Evolutionary conservation across 2,797 vertebrate genomes (phyloP).

Genomic region (Danio kyathit): DNA sequence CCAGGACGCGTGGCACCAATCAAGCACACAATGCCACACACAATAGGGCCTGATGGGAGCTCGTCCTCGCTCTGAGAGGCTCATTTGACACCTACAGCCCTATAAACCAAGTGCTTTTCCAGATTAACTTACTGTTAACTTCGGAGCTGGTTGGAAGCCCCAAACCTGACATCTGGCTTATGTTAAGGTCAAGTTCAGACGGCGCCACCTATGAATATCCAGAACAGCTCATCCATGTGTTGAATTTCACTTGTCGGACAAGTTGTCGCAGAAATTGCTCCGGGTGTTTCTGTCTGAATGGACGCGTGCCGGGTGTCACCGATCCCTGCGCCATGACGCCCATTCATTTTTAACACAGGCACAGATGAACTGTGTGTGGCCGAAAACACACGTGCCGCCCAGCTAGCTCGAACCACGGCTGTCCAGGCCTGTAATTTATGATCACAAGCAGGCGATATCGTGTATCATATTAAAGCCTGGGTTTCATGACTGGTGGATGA

Average conservation of each 20-base stretch:
- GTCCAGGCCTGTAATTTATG: slow-evolving; percentile 29
- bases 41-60: slow-evolving; percentile 65
- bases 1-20: slow-evolving; percentile 81
- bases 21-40: slow-evolving; percentile 74
- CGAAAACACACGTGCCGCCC: slow-evolving; percentile 50
- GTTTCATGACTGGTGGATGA: slow-evolving; percentile 60
- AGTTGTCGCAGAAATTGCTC: slow-evolving; percentile 66
- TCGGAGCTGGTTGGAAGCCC: slow-evolving; percentile 48
- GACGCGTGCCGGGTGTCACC: slow-evolving; percentile 74
- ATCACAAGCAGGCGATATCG: slow-evolving; percentile 61
- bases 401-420: slow-evolving; percentile 40
- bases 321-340: slow-evolving; percentile 73
- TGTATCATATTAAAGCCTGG: slow-evolving; percentile 76
- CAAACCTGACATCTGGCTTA: slow-evolving; percentile 77
- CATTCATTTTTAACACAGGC: slow-evolving; percentile 82
- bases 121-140: slow-evolving; percentile 68
- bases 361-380: slow-evolving; percentile 73
- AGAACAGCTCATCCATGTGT: slow-evolving; percentile 78
- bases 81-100: slow-evolving; percentile 74
- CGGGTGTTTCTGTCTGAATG: slow-evolving; percentile 68
- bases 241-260: slow-evolving; percentile 73
- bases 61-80: slow-evolving; percentile 62
- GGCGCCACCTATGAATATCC: slow-evolving; percentile 66
- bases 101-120: slow-evolving; percentile 74
- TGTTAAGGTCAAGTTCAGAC: slow-evolving; percentile 66